Percentiles rank a stretch among this genome's conserved stretches.
phyloP scores from a whole-genome alignment of 2,888 invertebrate genomes.

The Dryomyza anilis region DNA sequence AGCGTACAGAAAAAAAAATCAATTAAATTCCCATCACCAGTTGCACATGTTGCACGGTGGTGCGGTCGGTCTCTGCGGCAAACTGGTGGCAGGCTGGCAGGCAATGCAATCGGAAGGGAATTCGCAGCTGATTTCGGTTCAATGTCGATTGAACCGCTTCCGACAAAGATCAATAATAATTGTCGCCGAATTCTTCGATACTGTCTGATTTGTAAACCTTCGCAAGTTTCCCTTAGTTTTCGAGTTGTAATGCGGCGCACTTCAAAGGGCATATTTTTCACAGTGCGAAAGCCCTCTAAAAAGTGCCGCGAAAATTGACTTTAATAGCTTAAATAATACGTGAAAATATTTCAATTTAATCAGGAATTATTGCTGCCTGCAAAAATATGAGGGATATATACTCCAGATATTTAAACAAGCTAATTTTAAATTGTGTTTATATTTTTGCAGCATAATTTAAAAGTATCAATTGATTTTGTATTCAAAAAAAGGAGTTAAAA shows the following conservation, averaged over 20 bases:
- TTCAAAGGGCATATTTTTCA: constrained; percentile 19
- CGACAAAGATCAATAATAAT: constrained; percentile 25
- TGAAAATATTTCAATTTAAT: constrained; percentile 13
- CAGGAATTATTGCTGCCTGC: neutral
- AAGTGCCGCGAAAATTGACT: constrained; percentile 23
- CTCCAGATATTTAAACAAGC: neutral
- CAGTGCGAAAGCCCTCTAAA: constrained; percentile 6
- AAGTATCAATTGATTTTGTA: too few relatives aligned
- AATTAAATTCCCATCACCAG: too few relatives aligned
- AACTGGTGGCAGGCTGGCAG: too few relatives aligned
- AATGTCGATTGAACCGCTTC: constrained; percentile 12
- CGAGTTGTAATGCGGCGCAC: constrained; percentile 21
- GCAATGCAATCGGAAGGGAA: neutral
- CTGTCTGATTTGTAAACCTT: constrained; percentile 24
- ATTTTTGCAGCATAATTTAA: too few relatives aligned
- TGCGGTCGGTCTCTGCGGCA: too few relatives aligned
- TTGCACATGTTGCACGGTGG: too few relatives aligned
- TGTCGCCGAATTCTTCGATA: constrained; percentile 26
- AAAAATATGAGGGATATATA: neutral
- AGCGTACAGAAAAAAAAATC: too few relatives aligned
- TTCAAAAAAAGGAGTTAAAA: too few relatives aligned
- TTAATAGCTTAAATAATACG: constrained; percentile 23
- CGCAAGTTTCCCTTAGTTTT: constrained; percentile 1
- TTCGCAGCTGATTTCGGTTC: constrained; percentile 21
- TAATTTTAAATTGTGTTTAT: too few relatives aligned